Evolutionary conservation across 2,888 invertebrate genomes (phyloP).

Genomic region (Didymodactylos carnosus): DNA sequence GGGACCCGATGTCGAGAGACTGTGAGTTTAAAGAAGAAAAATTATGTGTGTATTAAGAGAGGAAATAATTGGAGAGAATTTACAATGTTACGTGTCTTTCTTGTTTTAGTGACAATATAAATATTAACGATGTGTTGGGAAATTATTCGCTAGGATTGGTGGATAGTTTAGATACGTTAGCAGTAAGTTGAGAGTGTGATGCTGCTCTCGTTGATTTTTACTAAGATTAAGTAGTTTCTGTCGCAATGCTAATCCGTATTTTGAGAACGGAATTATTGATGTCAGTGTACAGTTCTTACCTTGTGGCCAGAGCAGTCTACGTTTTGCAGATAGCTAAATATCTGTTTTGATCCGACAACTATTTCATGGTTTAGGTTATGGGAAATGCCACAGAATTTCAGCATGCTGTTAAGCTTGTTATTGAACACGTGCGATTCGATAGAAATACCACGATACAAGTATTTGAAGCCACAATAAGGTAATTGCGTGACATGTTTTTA

Average conservation of each 20-base stretch:
- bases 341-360: constrained; percentile 17
- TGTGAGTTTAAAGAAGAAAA: constrained; percentile 33
- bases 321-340: no score
- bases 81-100: not conserved
- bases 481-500: not conserved
- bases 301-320: no score
- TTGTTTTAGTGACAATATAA: constrained; percentile 42
- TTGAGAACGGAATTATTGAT: no score
- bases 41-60: no score
- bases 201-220: constrained; percentile 25
- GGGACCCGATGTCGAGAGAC: constrained; percentile 44
- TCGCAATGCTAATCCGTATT: no score
- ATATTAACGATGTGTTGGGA: constrained; percentile 47
- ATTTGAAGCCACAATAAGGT: constrained; percentile 47
- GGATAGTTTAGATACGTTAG: constrained; percentile 43
- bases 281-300: no score
- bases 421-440: constrained; percentile 42
- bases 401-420: constrained; percentile 40
- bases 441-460: constrained; percentile 45
- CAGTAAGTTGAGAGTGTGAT: no score
- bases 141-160: constrained; percentile 44
- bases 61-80: not conserved
- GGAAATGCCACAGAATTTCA: constrained; percentile 43
- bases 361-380: no score
- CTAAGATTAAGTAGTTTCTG: no score